Conservation (phyloP, 2,888 invertebrate species). For the Metopia argyrocephala region DNA sequence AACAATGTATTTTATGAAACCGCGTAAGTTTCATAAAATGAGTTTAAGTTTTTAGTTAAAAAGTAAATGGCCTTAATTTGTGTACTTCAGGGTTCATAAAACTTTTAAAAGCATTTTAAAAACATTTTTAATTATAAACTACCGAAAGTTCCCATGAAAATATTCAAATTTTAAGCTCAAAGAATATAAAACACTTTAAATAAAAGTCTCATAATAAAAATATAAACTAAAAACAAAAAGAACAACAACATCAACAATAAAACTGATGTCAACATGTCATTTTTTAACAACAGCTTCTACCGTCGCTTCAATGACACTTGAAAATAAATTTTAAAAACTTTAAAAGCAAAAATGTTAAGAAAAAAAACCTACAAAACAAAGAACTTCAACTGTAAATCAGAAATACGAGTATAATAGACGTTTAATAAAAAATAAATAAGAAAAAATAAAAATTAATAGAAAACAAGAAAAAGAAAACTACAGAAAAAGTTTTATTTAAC, state of each 20-base stretch:
- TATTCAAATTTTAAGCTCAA: too few relatives aligned
- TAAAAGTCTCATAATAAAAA: slow-evolving; percentile 15
- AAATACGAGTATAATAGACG: too few relatives aligned
- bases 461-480: not conserved
- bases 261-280: slow-evolving; percentile 55
- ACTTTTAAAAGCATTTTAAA: too few relatives aligned
- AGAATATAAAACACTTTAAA: too few relatives aligned
- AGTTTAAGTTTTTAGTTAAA: too few relatives aligned
- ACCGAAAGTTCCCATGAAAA: too few relatives aligned
- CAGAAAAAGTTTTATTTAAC: not conserved
- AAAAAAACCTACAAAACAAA: slow-evolving; percentile 11
- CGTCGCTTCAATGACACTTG: slow-evolving; percentile 12
- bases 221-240: slow-evolving; percentile 41
- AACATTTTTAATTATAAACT: too few relatives aligned
- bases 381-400: slow-evolving; percentile 26
- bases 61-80: too few relatives aligned
- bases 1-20: too few relatives aligned
- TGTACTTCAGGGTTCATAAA: too few relatives aligned
- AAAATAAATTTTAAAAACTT: not conserved
- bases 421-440: not conserved
- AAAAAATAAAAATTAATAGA: not conserved
- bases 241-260: slow-evolving; percentile 28
- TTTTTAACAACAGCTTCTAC: slow-evolving; percentile 32
- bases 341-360: not conserved
- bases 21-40: too few relatives aligned